Percentiles rank a stretch among this genome's conserved stretches.
These are phyloP conservation scores for Anhinga rufa DNA, from an alignment of 2,113 vertebrate species.

Conservation along the genomic window DNA sequence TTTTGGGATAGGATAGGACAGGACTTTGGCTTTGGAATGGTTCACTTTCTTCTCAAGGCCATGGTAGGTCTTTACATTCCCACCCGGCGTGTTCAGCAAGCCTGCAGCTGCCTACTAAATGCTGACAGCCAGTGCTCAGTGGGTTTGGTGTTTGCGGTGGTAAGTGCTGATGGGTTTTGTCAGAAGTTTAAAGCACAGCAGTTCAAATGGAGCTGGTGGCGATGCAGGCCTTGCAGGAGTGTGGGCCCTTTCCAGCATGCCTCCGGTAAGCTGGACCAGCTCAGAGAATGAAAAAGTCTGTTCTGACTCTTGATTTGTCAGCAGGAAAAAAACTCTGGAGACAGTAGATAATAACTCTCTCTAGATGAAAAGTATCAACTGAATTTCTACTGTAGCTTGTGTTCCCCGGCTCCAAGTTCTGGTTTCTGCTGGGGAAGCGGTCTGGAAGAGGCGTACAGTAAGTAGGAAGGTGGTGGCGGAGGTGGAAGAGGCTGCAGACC, in stretches of 20 bases:
- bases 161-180: not conserved
- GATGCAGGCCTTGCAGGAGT: not conserved
- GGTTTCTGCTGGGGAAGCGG: not conserved
- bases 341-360: not conserved
- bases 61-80: not conserved
- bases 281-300: rapidly evolving
- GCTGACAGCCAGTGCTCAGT: not conserved
- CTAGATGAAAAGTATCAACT: not conserved
- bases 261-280: not conserved
- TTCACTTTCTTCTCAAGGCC: not conserved
- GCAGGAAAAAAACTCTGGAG: not conserved
- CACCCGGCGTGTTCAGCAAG: not conserved
- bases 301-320: not conserved
- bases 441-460: not conserved
- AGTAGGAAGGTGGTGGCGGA: not conserved
- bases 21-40: not conserved
- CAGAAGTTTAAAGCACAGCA: not conserved
- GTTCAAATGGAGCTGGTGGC: not conserved
- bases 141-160: not conserved
- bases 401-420: not conserved
- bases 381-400: not conserved
- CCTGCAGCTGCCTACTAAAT: not conserved
- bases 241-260: not conserved
- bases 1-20: not conserved
- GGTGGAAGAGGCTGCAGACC: not conserved